Conservation (phyloP, 2,888 invertebrate genomes). For the Agrochola macilenta region DNA sequence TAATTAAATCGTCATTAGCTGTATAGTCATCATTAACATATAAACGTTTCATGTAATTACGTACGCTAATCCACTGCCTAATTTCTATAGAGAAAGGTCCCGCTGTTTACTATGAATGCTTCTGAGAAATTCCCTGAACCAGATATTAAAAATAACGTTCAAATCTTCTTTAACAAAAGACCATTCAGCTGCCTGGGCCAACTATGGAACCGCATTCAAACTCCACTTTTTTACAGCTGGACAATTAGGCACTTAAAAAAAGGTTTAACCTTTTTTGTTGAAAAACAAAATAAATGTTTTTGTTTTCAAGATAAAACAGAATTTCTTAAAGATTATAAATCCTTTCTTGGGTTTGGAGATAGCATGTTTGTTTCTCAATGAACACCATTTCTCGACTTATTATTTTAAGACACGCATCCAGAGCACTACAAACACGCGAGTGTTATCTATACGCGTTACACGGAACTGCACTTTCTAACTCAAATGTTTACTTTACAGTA, state of each 20-base stretch:
- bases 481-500: slow-evolving; percentile 88
- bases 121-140: slow-evolving; percentile 22
- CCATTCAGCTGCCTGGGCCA: slow-evolving; percentile 22
- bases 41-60: slow-evolving; percentile 22
- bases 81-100: slow-evolving; percentile 7
- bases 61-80: slow-evolving; percentile 16
- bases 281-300: slow-evolving; percentile 56
- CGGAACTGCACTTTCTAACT: slow-evolving; percentile 90
- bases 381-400: slow-evolving; percentile 70
- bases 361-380: slow-evolving; percentile 79
- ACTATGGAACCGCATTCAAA: slow-evolving; percentile 32
- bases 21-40: neutral
- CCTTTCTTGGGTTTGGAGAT: slow-evolving; percentile 62
- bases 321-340: slow-evolving; percentile 63
- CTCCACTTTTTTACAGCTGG: slow-evolving; percentile 49
- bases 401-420: slow-evolving; percentile 82
- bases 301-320: slow-evolving; percentile 60
- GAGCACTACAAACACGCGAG: slow-evolving; percentile 82
- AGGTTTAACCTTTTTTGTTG: slow-evolving; percentile 51
- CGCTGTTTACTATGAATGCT: neutral
- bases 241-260: slow-evolving; percentile 52
- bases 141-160: slow-evolving; percentile 9
- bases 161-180: slow-evolving; percentile 34
- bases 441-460: slow-evolving; percentile 88
- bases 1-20: slow-evolving; percentile 27